phyloP scores from a whole-genome alignment of 2,888 invertebrate species.

The Calameuta idolon region DNA sequence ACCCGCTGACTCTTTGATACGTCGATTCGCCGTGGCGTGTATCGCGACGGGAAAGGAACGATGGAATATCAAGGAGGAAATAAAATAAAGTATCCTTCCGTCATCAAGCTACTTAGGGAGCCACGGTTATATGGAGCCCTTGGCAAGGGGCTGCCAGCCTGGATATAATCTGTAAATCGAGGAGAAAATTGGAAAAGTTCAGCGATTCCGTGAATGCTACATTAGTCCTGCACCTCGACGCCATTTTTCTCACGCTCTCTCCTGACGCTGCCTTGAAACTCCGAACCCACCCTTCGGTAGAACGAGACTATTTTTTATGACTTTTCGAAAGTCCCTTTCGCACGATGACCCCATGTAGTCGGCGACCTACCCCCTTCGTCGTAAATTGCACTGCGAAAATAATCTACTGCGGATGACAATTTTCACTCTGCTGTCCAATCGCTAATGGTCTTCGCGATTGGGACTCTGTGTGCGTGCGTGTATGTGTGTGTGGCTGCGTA shows the following conservation, averaged over 20 bases:
- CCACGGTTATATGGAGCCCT: background rate
- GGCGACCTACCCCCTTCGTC: background rate
- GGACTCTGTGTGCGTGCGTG: background rate
- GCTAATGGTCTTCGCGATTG: background rate
- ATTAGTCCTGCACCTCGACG: conserved; percentile 33
- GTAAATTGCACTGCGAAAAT: background rate
- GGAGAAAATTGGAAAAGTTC: conserved; percentile 45
- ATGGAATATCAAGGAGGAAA: conserved; percentile 14
- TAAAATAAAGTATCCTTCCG: background rate
- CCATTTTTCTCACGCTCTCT: conserved; percentile 32
- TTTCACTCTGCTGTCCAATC: background rate
- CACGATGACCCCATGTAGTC: background rate
- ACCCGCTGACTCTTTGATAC: background rate
- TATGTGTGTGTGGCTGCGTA: background rate
- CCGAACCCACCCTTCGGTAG: background rate
- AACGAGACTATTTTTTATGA: background rate
- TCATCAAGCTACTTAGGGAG: background rate
- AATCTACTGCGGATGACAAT: background rate
- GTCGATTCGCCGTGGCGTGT: background rate
- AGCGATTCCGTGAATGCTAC: conserved; percentile 38
- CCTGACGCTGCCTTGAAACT: background rate
- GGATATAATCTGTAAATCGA: conserved; percentile 39
- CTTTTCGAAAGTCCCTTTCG: background rate
- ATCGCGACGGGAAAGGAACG: background rate
- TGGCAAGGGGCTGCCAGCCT: background rate